These are phyloP conservation scores for Dendrolimus kikuchii DNA, from an alignment of 1,140 invertebrate genomes.

Conservation along the genomic window DNA sequence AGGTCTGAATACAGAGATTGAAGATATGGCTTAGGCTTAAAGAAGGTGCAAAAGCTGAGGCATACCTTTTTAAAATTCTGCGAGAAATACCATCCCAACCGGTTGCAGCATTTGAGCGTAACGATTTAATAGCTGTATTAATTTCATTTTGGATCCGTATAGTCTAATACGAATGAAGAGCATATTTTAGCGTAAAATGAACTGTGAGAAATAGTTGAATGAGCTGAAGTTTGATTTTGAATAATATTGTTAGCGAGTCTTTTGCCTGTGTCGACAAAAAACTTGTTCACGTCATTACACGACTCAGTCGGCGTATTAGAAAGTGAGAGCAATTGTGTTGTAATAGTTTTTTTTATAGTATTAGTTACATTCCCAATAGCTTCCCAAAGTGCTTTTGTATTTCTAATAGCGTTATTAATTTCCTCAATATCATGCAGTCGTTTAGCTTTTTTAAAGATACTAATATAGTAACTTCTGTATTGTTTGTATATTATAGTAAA, in stretches of 20 bases:
- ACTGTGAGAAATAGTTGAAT: not conserved
- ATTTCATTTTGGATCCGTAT: no score
- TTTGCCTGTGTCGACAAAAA: constrained; percentile 6
- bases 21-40: constrained; percentile 4
- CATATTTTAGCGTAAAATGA: no score
- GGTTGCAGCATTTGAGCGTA: no score
- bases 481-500: no score
- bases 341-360: not conserved
- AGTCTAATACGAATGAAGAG: not conserved
- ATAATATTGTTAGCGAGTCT: constrained; percentile 4
- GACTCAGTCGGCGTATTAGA: not conserved
- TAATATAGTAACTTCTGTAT: no score
- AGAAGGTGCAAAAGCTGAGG: not conserved
- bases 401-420: not conserved
- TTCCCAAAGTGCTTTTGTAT: constrained; percentile 4
- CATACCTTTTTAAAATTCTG: not conserved
- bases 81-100: no score
- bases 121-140: no score
- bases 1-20: not conserved
- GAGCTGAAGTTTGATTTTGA: not conserved
- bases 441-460: no score
- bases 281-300: constrained; percentile 3
- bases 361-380: constrained; percentile 2
- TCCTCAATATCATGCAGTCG: no score
- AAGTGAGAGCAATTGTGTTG: not conserved